These are phyloP conservation scores for Neoniphon sammara DNA, from an alignment of 2,797 vertebrate species.

Conservation along the genomic window DNA sequence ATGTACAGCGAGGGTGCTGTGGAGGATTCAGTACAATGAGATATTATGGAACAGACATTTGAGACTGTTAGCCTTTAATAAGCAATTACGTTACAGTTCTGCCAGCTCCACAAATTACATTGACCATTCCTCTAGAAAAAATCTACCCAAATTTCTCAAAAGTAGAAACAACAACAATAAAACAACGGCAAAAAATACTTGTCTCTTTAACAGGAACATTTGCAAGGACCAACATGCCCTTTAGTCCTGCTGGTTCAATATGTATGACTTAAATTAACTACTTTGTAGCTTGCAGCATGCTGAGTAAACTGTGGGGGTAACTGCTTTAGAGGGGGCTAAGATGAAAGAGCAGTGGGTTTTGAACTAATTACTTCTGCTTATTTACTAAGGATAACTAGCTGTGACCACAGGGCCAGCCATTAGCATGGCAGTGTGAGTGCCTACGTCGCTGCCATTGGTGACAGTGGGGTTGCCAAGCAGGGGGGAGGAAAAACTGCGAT, in stretches of 20 bases:
- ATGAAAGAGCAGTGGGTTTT: constrained; percentile 65
- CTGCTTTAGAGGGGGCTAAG: constrained; percentile 40
- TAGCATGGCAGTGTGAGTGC: constrained; percentile 44
- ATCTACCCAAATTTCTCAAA: neutral
- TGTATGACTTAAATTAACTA: constrained; percentile 44
- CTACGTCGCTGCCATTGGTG: neutral
- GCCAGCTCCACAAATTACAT: neutral
- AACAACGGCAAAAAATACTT: neutral
- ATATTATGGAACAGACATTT: neutral
- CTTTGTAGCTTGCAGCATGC: constrained; percentile 59
- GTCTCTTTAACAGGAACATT: neutral
- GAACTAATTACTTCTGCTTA: constrained; percentile 68
- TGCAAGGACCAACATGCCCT: neutral
- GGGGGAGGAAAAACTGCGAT: no score
- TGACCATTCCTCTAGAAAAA: neutral
- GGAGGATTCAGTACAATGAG: neutral
- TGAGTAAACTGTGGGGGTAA: constrained; percentile 50
- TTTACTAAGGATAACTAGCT: constrained; percentile 62
- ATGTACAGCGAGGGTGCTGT: neutral
- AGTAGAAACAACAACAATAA: neutral
- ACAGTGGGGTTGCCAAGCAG: neutral
- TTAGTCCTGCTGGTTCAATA: constrained; percentile 25
- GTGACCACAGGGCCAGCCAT: constrained; percentile 49
- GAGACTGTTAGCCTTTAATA: neutral
- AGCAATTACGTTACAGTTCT: neutral